Evolutionary conservation across 2,113 vertebrate genomes (phyloP).

Genomic region (Vombatus ursinus): DNA sequence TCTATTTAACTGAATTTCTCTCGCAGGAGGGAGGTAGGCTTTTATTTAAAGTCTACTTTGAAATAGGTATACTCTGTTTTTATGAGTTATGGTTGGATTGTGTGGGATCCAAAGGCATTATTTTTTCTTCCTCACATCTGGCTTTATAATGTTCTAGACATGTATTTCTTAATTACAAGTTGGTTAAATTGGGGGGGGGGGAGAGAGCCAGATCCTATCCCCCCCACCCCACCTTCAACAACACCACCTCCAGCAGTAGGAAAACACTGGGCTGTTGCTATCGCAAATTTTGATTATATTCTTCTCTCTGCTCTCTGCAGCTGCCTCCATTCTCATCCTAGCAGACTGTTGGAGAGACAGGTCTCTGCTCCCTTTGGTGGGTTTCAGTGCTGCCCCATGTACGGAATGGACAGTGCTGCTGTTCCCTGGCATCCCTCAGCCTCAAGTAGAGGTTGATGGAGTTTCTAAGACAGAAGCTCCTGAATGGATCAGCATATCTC

Average conservation of each 20-base stretch:
- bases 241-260: neutral
- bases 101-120: neutral
- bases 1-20: neutral
- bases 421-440: neutral
- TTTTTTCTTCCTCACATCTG: neutral
- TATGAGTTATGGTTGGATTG: neutral
- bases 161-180: neutral
- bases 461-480: neutral
- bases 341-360: neutral
- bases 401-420: neutral
- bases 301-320: neutral
- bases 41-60: neutral
- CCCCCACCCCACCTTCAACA: too few species aligned
- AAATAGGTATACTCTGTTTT: neutral
- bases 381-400: neutral
- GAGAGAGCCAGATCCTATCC: neutral
- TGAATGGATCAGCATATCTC: neutral
- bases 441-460: neutral
- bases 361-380: neutral
- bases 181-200: accelerated
- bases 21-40: neutral
- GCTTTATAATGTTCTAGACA: neutral
- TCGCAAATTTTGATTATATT: neutral
- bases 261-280: neutral
- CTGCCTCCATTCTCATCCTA: neutral